Evolutionary conservation across 2,888 invertebrate species (phyloP), one percentile per base, ranked within the genome.

Genomic region (Prosopocoilus inquinatus): DNA sequence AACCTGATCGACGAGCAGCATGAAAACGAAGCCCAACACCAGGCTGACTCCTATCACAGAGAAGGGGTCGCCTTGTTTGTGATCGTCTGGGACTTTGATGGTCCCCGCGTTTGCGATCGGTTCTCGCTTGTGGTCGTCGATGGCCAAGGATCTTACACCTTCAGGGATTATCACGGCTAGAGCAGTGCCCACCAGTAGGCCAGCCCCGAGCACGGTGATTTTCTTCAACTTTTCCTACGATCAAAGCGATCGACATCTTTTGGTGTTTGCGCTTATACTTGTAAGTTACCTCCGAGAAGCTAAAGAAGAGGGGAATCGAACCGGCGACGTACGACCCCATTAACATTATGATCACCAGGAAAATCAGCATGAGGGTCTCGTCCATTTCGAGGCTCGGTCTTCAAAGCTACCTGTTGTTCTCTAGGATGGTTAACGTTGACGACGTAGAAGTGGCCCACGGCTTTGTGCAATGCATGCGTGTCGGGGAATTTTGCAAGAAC

Each of bases 111-210:
- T 73, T 0, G 72, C 73, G 0, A 71, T 74, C 2, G 47, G 57
- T 35, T 55, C 53, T 9, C 59, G 59, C 1, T 49, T 34, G 39
- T 57, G 46, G 15, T 5, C 38, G 7, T 72, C 75, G 61, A 69
- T 68, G 59, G 71, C 81, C 47, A 94, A 73, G 0, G 93, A 87
- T 56, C 95, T 83, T n/a, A 99, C 92, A 4, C 99, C 99, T 79
- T 99, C 99, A 0, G 99, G 99, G 66, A 99, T 97, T 52, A 99
- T 99, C 0, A 99, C 98, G 3, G 96, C 92, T 33, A 99, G 77
- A 0, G 99, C 97, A 28, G 99, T 98, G 1, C 99, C 99, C 1
- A 99, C 96, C 1, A 99, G 82, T 5, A 99, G 82, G 1, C 99
- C 99, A 5, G 99, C 98, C 50, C 99, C 99, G 61, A 99, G 86